Percentiles rank a stretch among this genome's conserved stretches.
phyloP scores from a whole-genome alignment of 2,797 vertebrate species.

The Syncerus caffer region DNA sequence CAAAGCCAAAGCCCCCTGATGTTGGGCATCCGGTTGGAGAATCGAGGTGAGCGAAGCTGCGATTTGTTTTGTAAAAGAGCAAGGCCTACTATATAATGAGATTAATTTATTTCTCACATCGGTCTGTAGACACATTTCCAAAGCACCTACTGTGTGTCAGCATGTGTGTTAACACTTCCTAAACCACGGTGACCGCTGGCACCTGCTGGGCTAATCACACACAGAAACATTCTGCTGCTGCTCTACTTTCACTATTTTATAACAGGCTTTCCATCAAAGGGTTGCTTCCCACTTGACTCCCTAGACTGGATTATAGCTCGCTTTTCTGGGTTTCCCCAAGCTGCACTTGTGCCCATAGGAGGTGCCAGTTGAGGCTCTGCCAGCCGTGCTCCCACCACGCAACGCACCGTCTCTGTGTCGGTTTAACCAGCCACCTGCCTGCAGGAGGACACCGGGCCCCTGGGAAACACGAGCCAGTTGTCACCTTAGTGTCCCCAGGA shows the following conservation, averaged over 20 bases:
- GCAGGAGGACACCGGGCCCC: background rate
- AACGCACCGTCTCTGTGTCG: fast-evolving
- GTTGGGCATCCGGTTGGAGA: fast-evolving
- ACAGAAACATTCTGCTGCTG: background rate
- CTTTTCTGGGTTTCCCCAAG: background rate
- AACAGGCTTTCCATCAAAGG: background rate
- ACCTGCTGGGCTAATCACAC: background rate
- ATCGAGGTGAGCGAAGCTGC: background rate
- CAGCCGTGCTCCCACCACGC: background rate
- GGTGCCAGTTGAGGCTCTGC: background rate
- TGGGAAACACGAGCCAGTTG: background rate
- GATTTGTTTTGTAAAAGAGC: background rate
- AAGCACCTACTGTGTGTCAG: background rate
- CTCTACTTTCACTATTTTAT: background rate
- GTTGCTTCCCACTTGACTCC: background rate
- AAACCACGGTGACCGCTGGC: fast-evolving
- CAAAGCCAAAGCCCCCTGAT: background rate
- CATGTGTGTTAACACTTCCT: fast-evolving
- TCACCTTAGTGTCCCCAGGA: no score
- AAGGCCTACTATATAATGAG: background rate
- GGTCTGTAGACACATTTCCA: background rate
- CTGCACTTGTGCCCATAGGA: background rate
- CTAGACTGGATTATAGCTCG: background rate
- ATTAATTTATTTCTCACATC: background rate
- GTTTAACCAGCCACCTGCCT: background rate